These are phyloP conservation scores for Zaprionus vittiger DNA, from an alignment of 1,140 invertebrate genomes.

Conservation along the genomic window DNA sequence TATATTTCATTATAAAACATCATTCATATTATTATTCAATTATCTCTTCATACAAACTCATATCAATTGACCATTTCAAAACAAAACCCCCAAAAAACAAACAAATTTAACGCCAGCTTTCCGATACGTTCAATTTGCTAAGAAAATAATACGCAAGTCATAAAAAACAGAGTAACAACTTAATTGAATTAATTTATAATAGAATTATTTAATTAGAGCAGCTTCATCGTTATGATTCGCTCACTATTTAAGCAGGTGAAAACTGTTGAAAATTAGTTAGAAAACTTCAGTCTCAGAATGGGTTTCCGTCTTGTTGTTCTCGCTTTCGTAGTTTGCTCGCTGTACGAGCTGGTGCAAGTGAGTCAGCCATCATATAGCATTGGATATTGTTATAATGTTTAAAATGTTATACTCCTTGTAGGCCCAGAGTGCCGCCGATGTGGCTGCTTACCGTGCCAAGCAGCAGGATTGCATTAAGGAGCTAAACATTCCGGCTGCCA, in stretches of 20 bases:
- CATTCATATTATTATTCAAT: not conserved
- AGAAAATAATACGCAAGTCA: conserved; percentile 30
- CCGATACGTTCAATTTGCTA: not conserved
- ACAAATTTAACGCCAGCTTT: conserved; percentile 40
- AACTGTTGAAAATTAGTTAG: conserved; percentile 2
- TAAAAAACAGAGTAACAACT: conserved; percentile 59
- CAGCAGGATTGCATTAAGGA: conserved; percentile 70
- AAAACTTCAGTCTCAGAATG: conserved; percentile 39
- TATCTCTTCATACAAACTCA: not conserved
- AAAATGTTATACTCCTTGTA: not conserved
- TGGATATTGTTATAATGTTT: not conserved
- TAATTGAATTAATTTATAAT: conserved; percentile 34
- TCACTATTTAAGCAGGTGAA: conserved; percentile 46
- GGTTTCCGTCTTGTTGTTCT: conserved; percentile 27
- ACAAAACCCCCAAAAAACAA: not conserved
- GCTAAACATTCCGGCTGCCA: conserved; percentile 49
- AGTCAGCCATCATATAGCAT: not conserved
- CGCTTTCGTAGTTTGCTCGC: conserved; percentile 26
- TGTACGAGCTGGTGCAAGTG: conserved; percentile 35
- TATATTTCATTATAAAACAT: not conserved
- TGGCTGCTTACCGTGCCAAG: conserved; percentile 50
- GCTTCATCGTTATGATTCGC: not conserved
- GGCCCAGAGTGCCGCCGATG: conserved; percentile 49
- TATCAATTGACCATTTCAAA: not conserved
- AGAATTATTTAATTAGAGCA: not conserved